phyloP scores from a whole-genome alignment of 2,113 vertebrate genomes.

The Poicephalus meyeri region DNA sequence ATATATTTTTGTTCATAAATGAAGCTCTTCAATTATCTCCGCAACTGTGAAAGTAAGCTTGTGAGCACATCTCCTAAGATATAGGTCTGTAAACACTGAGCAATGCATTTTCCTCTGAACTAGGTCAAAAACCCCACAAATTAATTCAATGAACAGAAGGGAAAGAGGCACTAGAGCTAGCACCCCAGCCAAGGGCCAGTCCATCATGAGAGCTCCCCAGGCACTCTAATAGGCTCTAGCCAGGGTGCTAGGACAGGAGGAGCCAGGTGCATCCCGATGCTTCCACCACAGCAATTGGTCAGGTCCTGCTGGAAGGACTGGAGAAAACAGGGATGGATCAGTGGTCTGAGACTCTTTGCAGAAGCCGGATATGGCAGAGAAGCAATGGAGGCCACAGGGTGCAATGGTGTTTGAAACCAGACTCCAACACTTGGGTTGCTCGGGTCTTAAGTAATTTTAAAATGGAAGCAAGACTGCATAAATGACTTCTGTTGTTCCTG shows the following conservation, averaged over 20 bases:
- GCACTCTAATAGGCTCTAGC: too few species aligned
- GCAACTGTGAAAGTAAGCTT: not conserved
- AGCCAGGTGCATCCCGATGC: fast-evolving
- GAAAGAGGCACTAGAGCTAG: not conserved
- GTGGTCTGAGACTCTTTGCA: not conserved
- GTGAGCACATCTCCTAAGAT: not conserved
- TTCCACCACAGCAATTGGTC: not conserved
- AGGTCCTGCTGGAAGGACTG: not conserved
- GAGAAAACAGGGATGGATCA: not conserved
- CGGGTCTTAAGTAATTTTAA: not conserved
- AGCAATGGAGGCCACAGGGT: not conserved
- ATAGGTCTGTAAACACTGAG: not conserved
- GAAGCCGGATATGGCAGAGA: not conserved
- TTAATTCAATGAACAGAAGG: not conserved
- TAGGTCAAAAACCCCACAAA: not conserved
- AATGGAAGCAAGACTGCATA: fast-evolving
- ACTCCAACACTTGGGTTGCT: not conserved
- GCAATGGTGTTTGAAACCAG: not conserved
- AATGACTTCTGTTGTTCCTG: not conserved
- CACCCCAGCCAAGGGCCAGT: not conserved
- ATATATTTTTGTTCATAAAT: not conserved
- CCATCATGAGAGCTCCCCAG: not conserved
- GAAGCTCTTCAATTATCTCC: not conserved
- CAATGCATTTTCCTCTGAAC: not conserved
- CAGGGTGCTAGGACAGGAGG: not conserved